Base-by-base conservation (phyloP, 2,888 invertebrate species). In the Eupithecia dodoneata region DNA sequence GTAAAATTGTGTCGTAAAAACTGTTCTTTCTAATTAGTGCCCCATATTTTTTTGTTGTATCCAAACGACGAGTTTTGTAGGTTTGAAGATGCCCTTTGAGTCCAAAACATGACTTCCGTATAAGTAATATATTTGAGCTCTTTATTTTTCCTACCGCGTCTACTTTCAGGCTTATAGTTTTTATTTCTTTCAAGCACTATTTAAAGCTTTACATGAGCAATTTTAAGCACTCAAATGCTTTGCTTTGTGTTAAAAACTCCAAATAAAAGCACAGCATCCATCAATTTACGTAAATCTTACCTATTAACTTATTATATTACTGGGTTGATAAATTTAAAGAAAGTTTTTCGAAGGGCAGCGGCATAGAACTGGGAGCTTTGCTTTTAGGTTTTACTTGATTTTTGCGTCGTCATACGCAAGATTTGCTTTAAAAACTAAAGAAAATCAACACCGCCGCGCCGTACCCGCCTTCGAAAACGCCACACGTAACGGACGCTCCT, bases 1-100 rank as follows among this genome's bases (percentile, higher is more conserved):
- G 92, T 93, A 90, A 92, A 94, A 94, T 93, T 93, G 91, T 86
- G 81, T 80, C 78, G 82, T 85, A 91, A 93, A 92, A 93, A 93
- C 74, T 84, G 85, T 55, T 83, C 81, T 83, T 80, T 86, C 83
- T 88, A 89, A 90, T 91, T 89, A 90, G 85, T 87, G 86, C 85
- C 85, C 87, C 86, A 87, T 86, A 87, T 89, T 86, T 85, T 83
- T 83, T 84, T 75, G 10, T n/a, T 30, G 59, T 67, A 9, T 66
- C 42, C 42, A 15, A 69, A 69, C 45, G 2, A 41, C 13, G 7
- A 67, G 44, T 44, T 67, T 66, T 13, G 12, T 66, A 15, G 44
- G 2, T 41, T 42, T 42, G 42, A 15, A 4, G 15, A 10, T 42
- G 15, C 42, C 41, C 13, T n/a, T 67, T 9, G 18, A 63, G 18